Evolutionary conservation across 2,113 vertebrate species (phyloP).

Genomic region (Gnathonemus echidnorhynchus): DNA sequence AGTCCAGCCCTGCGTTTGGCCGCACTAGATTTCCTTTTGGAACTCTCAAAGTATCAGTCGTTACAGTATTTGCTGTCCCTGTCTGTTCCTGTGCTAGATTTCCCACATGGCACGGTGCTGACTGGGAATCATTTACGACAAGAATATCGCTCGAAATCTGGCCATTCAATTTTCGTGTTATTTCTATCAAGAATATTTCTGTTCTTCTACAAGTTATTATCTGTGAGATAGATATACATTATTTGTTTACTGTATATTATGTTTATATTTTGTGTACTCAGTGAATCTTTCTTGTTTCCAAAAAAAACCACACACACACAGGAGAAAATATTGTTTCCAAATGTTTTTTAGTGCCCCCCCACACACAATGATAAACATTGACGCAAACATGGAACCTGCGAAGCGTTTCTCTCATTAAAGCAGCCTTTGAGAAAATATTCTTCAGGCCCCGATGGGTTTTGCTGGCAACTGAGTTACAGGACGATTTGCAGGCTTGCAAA

Average conservation of each 20-base stretch:
- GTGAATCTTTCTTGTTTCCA: neutral
- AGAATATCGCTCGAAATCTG: neutral
- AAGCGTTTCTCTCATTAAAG: neutral
- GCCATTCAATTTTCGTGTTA: neutral
- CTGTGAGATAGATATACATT: neutral
- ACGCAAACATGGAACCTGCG: neutral
- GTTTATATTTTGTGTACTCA: neutral
- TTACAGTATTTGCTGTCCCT: neutral
- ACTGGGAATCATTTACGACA: neutral
- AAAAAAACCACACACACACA: neutral
- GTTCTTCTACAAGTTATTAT: neutral
- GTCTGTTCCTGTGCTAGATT: neutral
- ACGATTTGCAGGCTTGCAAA: neutral
- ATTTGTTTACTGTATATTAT: neutral
- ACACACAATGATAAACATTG: neutral
- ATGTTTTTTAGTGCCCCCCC: neutral
- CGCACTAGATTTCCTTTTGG: neutral
- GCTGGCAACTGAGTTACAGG: neutral
- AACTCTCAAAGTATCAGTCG: neutral
- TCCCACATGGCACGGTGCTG: neutral
- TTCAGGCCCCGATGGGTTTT: neutral
- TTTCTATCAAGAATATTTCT: neutral
- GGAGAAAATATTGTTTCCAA: neutral
- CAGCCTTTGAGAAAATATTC: neutral
- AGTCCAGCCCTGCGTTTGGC: neutral